Base-by-base conservation (phyloP, 2,113 vertebrate genomes). In the Neogobius melanostomus region DNA sequence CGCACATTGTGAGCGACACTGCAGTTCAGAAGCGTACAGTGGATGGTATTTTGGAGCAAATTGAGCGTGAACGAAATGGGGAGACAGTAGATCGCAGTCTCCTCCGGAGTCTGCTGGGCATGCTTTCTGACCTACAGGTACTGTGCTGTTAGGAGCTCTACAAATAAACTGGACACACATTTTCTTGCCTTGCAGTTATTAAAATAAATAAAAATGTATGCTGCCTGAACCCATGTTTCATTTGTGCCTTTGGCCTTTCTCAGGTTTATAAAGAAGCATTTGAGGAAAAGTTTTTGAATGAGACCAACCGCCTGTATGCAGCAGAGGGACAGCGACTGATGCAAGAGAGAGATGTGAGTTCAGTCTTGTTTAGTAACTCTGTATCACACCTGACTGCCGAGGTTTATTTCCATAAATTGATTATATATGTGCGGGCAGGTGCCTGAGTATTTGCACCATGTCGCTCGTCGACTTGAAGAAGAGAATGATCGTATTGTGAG, bases 221-320 rank as follows among this genome's bases (percentile, higher is more conserved):
- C n/a, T 7, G 44, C 10, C 1, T n/a, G 8, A 46, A 14, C 28
- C 9, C 11, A 9, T 14, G 36, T 64, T 57, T 48, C 28, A 60
- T 54, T 8, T 57, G 21, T 28, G 61, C 47, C 43, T 68, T 15
- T 52, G 0, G 7, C 16, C 53, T 50, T 42, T 62, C 10, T 59
- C 56, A 98, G 98, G 98, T 99, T 83, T 99, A 99, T 88, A 98
- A 98, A 85, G 97, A 98, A 88, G 98, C 95, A 63, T 99, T 99
- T 61, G 98, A 99, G 73, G 95, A 99, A 56, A 91, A 94, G 75
- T 99, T 99, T 92, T 91, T 99, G 90, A 93, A 93, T 84, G 98
- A 99, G 92, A 99, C 98, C 28, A 97, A 98, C 84, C 94, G 96
- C 1, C 90, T 99, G 62, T 99, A 98, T 28, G 95, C 97, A 77